Base-by-base conservation (phyloP, 2,888 invertebrate species). In the Corythucha ciliata region DNA sequence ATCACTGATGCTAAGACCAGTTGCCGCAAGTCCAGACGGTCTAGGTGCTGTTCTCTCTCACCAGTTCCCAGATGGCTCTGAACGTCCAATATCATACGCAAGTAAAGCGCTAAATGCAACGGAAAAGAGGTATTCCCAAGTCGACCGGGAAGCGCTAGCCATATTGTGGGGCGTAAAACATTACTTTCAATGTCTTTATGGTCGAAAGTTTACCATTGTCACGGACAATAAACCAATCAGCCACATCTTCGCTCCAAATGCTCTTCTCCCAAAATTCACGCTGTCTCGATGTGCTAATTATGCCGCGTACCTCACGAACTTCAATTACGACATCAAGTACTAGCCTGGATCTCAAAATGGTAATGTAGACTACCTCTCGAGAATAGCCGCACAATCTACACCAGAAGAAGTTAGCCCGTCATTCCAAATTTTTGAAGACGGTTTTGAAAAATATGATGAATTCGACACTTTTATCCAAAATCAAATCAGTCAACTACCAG, bases 141-240 rank as follows among this genome's bases (percentile, higher is more conserved):
- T 62, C 4, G 63, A 63, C 39, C 56, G 57, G 10, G 62, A 64
- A 58, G 68, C 65, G 1, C 60, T 66, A n/a, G 62, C 63, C 4
- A 12, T 46, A 10, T 22, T 46, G 8, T 46, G 46, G 46, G 46
- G 21, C 3, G 46, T 46, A 16, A 20, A 36, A 36, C 3, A 63
- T 56, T 71, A 70, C 57, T 62, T 66, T 51, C 60, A 65, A 10
- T 71, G 66, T 56, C 21, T 70, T 3, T 66, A 61, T 55, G 70
- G 67, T 4, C 54, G 65, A 3, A 56, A 59, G 3, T 71, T 71
- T 56, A 63, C 59, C 0, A 57, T 70, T 12, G 32, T 62, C 7
- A 68, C 68, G 2, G 67, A 68, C 55, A 64, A 67, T 50, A 61
- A 65, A 48, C 67, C 70, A 1, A 41, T 62, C 3, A 14, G 22